Evolutionary conservation across 2,113 vertebrate genomes (phyloP).

Genomic region (Ceuthmochares aereus): DNA sequence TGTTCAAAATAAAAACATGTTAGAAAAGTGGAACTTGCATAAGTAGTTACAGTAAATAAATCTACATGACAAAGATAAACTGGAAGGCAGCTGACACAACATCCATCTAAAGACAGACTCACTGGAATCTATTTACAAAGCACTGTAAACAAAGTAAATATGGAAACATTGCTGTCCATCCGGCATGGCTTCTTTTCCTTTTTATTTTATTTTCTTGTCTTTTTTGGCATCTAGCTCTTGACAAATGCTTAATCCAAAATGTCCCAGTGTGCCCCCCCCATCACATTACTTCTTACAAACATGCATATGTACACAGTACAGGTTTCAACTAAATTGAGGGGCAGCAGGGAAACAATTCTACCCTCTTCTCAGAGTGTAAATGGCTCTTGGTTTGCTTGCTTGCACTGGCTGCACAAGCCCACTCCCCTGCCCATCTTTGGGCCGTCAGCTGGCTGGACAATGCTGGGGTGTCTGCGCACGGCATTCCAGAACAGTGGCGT

Average conservation of each 20-base stretch:
- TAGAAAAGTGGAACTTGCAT: slow-evolving; percentile 79
- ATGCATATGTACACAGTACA: slow-evolving; percentile 51
- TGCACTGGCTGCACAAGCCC: background rate
- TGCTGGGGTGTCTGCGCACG: background rate
- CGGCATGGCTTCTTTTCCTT: slow-evolving; percentile 83
- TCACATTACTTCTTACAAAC: slow-evolving; percentile 30
- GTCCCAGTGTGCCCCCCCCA: slow-evolving; percentile 48
- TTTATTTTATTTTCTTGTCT: slow-evolving; percentile 50
- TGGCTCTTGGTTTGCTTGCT: background rate
- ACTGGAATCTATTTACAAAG: slow-evolving; percentile 75
- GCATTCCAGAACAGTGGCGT: background rate
- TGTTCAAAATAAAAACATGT: slow-evolving; percentile 81
- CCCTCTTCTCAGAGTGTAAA: background rate
- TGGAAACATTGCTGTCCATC: slow-evolving; percentile 71
- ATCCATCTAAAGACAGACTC: slow-evolving; percentile 70
- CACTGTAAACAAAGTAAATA: slow-evolving; percentile 79
- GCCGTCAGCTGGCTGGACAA: background rate
- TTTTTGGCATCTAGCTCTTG: slow-evolving; percentile 74
- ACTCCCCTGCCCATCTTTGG: background rate
- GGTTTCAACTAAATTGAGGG: slow-evolving; percentile 33
- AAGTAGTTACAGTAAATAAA: slow-evolving; percentile 74
- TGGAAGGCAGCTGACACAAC: slow-evolving; percentile 68
- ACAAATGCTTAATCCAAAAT: slow-evolving; percentile 42
- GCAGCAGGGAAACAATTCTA: background rate
- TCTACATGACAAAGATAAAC: slow-evolving; percentile 60